phyloP scores from a whole-genome alignment of 2,113 vertebrate species.

The Herpailurus yagouaroundi region DNA sequence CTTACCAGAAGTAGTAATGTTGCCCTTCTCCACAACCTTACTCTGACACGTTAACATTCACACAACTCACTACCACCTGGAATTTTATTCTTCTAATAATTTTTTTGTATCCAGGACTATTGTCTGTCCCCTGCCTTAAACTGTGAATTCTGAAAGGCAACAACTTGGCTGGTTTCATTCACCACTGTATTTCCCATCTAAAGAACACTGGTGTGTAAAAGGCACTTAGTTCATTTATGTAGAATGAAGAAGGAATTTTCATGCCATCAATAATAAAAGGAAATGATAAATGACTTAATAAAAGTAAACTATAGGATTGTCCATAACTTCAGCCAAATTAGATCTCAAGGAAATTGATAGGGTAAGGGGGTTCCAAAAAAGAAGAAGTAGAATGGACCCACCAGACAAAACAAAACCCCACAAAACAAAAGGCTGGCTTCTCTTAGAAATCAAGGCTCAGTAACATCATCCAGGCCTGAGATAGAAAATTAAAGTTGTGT shows the following conservation, averaged over 20 bases:
- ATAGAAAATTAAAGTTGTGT: neutral
- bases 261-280: neutral
- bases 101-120: neutral
- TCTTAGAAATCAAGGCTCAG: neutral
- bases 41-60: conserved; percentile 24
- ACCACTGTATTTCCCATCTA: neutral
- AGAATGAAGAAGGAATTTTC: conserved; percentile 33
- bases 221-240: neutral
- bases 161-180: neutral
- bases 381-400: neutral
- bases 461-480: neutral
- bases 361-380: conserved; percentile 28
- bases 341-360: neutral
- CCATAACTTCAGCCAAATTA: neutral
- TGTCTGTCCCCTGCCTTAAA: neutral
- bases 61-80: neutral
- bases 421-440: neutral
- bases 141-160: neutral
- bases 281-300: conserved; percentile 25
- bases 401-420: neutral
- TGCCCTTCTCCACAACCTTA: neutral
- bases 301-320: neutral
- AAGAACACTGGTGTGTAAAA: neutral
- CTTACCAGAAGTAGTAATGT: neutral
- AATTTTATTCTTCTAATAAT: neutral